Conservation (phyloP, 2,888 invertebrate species). For the Lasioglossum zephyrum region DNA sequence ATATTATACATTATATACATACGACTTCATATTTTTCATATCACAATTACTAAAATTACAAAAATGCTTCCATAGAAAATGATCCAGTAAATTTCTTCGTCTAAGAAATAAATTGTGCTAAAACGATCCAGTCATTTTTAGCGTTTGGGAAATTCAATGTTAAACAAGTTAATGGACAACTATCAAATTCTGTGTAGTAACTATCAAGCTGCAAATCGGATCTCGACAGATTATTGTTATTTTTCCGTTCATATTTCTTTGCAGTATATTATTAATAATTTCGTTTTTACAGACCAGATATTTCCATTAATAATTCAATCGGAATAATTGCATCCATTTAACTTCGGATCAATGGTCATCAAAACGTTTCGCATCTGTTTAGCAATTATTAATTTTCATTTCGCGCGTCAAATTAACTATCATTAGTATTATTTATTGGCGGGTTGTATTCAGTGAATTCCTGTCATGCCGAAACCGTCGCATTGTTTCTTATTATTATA, state of each 20-base stretch:
- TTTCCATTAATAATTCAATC: not conserved
- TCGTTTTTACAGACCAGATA: not conserved
- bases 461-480: not conserved
- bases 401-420: conserved; percentile 15
- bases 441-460: not conserved
- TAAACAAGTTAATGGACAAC: not conserved
- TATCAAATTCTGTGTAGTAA: not conserved
- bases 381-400: conserved; percentile 6
- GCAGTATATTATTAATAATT: not conserved
- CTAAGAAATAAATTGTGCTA: not conserved
- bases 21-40: not conserved
- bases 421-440: not conserved
- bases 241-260: not conserved
- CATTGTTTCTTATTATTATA: not conserved
- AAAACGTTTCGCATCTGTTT: not conserved
- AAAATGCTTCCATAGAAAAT: not conserved
- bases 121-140: not conserved
- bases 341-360: not conserved
- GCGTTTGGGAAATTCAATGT: not conserved
- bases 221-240: not conserved
- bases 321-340: conserved; percentile 12
- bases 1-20: not conserved
- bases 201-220: not conserved
- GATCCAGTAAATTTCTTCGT: not conserved
- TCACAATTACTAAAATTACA: not conserved